Evolutionary conservation across 2,797 vertebrate species (phyloP), one percentile per base, ranked within the genome.

Genomic region (Hippocampus kuda): DNA sequence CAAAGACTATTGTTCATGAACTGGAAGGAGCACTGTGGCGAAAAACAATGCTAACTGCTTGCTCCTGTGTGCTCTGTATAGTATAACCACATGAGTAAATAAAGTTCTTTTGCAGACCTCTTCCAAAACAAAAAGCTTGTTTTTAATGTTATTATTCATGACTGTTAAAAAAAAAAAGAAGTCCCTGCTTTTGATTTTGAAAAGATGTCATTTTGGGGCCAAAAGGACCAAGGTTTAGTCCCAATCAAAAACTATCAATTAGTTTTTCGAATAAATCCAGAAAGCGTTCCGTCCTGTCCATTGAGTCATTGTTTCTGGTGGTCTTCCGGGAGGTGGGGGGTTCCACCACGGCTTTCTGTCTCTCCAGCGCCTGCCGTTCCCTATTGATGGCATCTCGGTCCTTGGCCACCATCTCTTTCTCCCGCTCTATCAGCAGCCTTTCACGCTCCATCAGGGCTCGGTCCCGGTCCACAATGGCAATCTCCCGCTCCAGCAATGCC

Each of bases 41-140:
- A 77, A 84, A 71, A 82, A 75, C 78, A 83, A 83, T 79, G 72
- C 82, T 78, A 83, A 83, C 68, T 85, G 81, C 79, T 81, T 81
- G 81, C 83, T 77, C 79, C 84, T 90, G 79, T 90, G 87, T 91
- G 79, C 87, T 90, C 86, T 91, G 89, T 91, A 91, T 89, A 85
- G 86, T 92, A 89, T 89, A 88, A 89, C 88, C 89, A 89, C 88
- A 86, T 30, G 57, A 87, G 85, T 90, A 79, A 92, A 92, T 92
- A 92, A 93, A 92, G 85, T 86, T 89, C 81, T 90, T 89, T 88
- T 87, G 80, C 90, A 86, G 89, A 90, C 89, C 86, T 89, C 88
- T 91, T 85, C 82, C 42, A 26, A 18, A 46, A 46, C 42, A 26
- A 63, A 11, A 44, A 64, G 22, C 10, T 26, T 64, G n/a, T 64